Conservation (phyloP, 2,113 vertebrate species). For the Carollia perspicillata region DNA sequence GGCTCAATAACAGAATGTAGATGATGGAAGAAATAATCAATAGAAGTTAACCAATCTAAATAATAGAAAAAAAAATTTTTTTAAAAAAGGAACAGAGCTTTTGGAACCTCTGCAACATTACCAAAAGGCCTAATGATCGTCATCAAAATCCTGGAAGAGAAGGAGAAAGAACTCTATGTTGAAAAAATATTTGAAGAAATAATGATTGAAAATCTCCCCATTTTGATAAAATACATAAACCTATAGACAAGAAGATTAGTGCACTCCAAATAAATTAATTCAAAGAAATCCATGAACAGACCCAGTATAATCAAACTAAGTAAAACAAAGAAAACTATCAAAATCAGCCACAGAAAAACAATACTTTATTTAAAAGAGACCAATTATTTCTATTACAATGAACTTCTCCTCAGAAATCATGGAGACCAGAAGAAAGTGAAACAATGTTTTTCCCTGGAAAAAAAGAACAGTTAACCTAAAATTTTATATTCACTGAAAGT, state of each 20-base stretch:
- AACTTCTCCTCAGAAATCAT: not conserved
- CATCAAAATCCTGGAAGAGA: not conserved
- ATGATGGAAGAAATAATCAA: not conserved
- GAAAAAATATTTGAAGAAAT: conserved; percentile 27
- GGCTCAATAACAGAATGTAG: conserved; percentile 6
- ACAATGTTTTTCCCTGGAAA: not conserved
- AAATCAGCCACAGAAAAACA: not conserved
- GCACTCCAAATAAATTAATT: not conserved
- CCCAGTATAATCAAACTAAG: not conserved
- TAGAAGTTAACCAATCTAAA: not conserved
- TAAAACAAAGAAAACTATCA: not conserved
- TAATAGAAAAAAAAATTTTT: not conserved
- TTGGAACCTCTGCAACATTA: not conserved
- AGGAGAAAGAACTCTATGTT: not conserved
- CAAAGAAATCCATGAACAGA: not conserved
- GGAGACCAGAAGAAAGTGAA: not conserved
- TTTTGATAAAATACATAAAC: not conserved
- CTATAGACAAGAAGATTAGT: conserved; percentile 4
- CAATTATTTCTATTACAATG: not conserved
- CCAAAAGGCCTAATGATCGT: not conserved
- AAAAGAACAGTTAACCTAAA: not conserved
- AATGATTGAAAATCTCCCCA: not conserved
- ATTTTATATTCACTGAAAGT: not conserved
- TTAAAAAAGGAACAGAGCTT: not conserved
- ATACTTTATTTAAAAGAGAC: not conserved